Base-by-base conservation (phyloP, 2,888 invertebrate species). In the Trisateles emortualis region DNA sequence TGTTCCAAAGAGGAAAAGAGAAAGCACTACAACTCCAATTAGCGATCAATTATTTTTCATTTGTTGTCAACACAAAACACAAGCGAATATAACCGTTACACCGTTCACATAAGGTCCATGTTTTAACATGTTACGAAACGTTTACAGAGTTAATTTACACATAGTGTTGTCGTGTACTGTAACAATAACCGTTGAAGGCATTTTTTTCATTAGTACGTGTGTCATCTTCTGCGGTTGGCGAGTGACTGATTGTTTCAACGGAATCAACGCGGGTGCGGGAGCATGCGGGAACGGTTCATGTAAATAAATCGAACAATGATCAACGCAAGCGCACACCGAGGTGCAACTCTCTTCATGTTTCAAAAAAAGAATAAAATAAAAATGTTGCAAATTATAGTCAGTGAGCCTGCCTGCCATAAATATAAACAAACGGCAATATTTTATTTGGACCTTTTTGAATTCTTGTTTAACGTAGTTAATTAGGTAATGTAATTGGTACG, bases 241-340 rank as follows among this genome's bases (percentile, higher is more conserved):
- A 67, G 54, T 70, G 71, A 73, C 64, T 71, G 71, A 71, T 71
- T 71, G 71, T 73, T 66, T 52, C 52, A 49, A 48, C 41, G 53
- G 29, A 49, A 42, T 42, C 35, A 53, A 30, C 24, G 63, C 57
- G 59, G 59, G 64, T 63, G 65, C 63, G 66, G 71, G 68, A 73
- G 51, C 58, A 67, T 60, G 71, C 61, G 74, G 71, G 71, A 72
- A 56, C 58, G 42, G 39, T 35, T 35, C 61, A 50, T 67, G 64
- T 70, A 70, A 70, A 71, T 71, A 67, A 59, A 59, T 46, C 64
- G 50, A 53, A 59, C 59, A 70, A 64, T 64, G 48, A 72, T 73
- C 59, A 59, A 22, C 46, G 64, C 67, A 53, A 54, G 64, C 67
- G 73, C 70, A 69, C 40, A 17, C 11, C 22, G n/a, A 26, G 36